Percentiles rank a stretch among this genome's conserved stretches.
These are phyloP conservation scores for Aporrectodea caliginosa DNA, from an alignment of 1,140 invertebrate species.

Conservation along the genomic window DNA sequence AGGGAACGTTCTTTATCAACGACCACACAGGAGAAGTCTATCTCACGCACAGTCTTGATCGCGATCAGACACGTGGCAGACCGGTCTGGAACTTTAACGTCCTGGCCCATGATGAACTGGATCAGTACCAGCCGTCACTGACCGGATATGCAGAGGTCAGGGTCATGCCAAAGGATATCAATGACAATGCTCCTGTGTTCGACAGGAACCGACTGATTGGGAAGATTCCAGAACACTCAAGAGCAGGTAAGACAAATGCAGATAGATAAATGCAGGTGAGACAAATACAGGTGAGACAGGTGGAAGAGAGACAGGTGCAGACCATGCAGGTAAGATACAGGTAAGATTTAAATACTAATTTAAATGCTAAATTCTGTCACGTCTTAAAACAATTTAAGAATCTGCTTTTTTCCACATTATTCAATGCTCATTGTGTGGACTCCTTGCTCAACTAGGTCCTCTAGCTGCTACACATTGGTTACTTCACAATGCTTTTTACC, in stretches of 20 bases:
- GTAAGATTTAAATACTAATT: neutral
- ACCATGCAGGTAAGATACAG: neutral
- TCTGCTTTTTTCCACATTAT: too few relatives aligned
- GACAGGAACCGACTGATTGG: slow-evolving; percentile 57
- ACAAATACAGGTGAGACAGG: neutral
- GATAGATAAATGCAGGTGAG: slow-evolving; percentile 38
- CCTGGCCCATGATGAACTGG: slow-evolving; percentile 31
- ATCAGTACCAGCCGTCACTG: slow-evolving; percentile 57
- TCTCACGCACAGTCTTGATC: slow-evolving; percentile 23
- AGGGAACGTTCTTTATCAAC: slow-evolving; percentile 29
- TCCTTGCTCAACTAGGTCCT: too few relatives aligned
- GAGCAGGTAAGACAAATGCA: slow-evolving; percentile 35
- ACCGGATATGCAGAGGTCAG: slow-evolving; percentile 33
- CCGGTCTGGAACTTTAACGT: slow-evolving; percentile 35
- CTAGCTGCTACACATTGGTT: too few relatives aligned
- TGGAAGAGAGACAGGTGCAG: neutral
- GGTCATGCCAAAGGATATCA: slow-evolving; percentile 80
- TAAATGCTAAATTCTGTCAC: neutral
- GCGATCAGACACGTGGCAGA: slow-evolving; percentile 23
- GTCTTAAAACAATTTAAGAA: neutral
- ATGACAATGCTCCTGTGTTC: slow-evolving; percentile 96
- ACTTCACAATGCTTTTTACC: too few relatives aligned
- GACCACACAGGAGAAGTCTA: slow-evolving; percentile 26
- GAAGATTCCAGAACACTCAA: slow-evolving; percentile 44
- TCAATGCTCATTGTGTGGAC: too few relatives aligned